These are phyloP conservation scores for Mus caroli DNA, from an alignment of 2,797 vertebrate species.

Conservation along the genomic window DNA sequence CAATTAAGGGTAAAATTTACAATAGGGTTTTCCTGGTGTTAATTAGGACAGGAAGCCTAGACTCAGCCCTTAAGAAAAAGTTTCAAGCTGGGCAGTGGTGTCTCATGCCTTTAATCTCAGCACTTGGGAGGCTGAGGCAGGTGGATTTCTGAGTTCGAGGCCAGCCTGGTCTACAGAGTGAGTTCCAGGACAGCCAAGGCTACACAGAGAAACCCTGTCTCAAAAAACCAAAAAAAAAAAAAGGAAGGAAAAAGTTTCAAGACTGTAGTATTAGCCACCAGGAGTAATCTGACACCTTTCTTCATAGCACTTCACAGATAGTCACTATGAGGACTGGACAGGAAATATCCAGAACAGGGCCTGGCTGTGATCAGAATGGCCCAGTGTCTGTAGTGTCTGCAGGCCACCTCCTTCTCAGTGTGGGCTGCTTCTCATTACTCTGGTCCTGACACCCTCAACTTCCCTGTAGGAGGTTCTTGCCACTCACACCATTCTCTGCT, in stretches of 20 bases:
- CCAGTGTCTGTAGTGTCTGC: background rate
- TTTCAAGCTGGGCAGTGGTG: background rate
- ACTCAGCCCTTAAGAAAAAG: slow-evolving; percentile 30
- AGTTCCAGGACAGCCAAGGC: no score
- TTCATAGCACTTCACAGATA: background rate
- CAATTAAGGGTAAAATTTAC: slow-evolving; percentile 24
- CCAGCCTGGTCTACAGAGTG: no score
- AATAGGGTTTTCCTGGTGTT: background rate
- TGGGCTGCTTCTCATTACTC: background rate
- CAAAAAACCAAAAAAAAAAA: no score
- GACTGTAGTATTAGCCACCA: background rate
- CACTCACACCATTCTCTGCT: background rate
- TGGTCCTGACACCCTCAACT: background rate
- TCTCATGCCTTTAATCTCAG: no score
- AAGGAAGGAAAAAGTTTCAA: background rate
- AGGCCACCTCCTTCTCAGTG: background rate
- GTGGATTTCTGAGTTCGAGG: no score
- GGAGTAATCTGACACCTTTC: background rate
- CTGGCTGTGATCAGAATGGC: background rate
- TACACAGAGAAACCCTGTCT: no score
- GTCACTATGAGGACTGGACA: background rate
- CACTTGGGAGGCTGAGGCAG: no score
- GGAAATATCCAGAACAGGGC: background rate
- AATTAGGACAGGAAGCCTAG: slow-evolving; percentile 21
- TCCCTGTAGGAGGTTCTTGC: background rate